Base-by-base conservation (phyloP, 2,797 vertebrate species). In the Acipenser ruthenus region DNA sequence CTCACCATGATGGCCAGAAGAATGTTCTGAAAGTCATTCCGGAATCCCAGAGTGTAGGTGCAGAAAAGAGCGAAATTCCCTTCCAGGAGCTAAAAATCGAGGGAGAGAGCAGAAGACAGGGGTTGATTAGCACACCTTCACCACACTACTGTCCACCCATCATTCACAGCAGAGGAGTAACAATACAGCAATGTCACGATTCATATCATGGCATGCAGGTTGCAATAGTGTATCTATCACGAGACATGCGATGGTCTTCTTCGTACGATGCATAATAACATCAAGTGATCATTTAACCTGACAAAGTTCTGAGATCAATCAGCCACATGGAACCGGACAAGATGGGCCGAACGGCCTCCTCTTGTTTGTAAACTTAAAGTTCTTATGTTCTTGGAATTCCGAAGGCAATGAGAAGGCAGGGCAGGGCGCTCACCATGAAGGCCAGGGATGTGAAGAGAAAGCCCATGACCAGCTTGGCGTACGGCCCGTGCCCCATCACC, bases 31-130 rank as follows among this genome's bases (percentile, higher is more conserved):
- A 93, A 97, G 69, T 97, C 84, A 0, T 93, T 84, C 65, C 90
- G 89, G 75, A 96, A 94, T 66, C 91, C 92, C 59, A 97, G 81
- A 10, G 93, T 88, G 15, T 97, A 92, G 65, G 88, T 94, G 74
- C 95, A 91, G 82, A 97, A 99, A 63, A 99, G 87, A 6, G 94
- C 95, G n/a, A 98, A 96, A 84, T 98, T 98, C 49, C 95, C 95
- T 53, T 99, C 95, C 69, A 98, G 81, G 11, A 98, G 86, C 96
- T 98, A 80, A 0, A 80, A 0, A 73, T 59, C 10, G 6, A 72
- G 13, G 49, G 1, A 23, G 48, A 50, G 11, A 56, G 23, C 23
- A 37, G 23, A 37, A 37, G 1, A 37, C 2, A 23, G 23, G 23
- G 23, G 23, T 37, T 37, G 23, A 3, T 37, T 65, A 10, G 58